phyloP scores from a whole-genome alignment of 2,888 invertebrate species.

The Luperina testacea region DNA sequence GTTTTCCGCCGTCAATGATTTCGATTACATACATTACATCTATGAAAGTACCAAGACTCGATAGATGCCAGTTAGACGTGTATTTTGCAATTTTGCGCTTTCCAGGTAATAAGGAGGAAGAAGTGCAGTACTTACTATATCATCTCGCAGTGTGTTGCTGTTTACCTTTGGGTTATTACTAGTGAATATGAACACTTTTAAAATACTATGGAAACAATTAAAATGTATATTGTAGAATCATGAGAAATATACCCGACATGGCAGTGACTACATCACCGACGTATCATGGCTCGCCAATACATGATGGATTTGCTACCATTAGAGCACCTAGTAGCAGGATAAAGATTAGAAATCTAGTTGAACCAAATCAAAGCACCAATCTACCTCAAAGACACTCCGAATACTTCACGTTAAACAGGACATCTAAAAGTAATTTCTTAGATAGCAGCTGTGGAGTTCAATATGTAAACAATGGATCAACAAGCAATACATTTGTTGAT shows the following conservation, averaged over 20 bases:
- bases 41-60: slow-evolving; percentile 69
- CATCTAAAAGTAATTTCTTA: slow-evolving; percentile 84
- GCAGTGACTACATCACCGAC: slow-evolving; percentile 86
- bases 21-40: slow-evolving; percentile 62
- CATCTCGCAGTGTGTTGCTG: slow-evolving; percentile 53
- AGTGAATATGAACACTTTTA: slow-evolving; percentile 14
- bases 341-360: slow-evolving; percentile 87
- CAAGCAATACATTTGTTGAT: slow-evolving; percentile 70
- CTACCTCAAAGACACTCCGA: slow-evolving; percentile 89
- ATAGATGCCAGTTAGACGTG: slow-evolving; percentile 71
- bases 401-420: slow-evolving; percentile 88
- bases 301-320: slow-evolving; percentile 97
- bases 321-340: slow-evolving; percentile 90
- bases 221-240: slow-evolving; percentile 53
- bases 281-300: slow-evolving; percentile 91
- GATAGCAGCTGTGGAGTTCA: slow-evolving; percentile 84
- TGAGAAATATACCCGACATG: slow-evolving; percentile 75
- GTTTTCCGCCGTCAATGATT: slow-evolving; percentile 58
- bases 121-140: slow-evolving; percentile 64
- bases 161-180: slow-evolving; percentile 34
- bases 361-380: slow-evolving; percentile 82
- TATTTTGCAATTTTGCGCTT: slow-evolving; percentile 79
- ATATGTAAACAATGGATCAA: slow-evolving; percentile 77
- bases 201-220: slow-evolving; percentile 46
- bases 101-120: slow-evolving; percentile 73